phyloP scores from a whole-genome alignment of 2,797 vertebrate species.

The Hozukius guyotensis region DNA sequence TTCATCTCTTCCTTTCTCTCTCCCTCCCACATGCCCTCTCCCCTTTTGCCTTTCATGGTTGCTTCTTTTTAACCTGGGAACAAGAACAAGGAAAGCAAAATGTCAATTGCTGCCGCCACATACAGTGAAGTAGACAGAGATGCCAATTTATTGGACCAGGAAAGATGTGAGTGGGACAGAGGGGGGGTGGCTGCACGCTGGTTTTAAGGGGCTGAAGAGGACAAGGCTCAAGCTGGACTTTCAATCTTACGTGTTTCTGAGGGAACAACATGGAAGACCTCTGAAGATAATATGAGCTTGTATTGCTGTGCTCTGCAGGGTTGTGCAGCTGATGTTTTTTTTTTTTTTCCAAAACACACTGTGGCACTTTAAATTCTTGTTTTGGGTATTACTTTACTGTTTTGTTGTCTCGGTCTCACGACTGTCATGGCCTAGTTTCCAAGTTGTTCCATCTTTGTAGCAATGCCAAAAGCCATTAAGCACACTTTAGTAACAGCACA shows the following conservation, averaged over 20 bases:
- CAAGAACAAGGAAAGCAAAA: constrained; percentile 36
- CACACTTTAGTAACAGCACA: constrained; percentile 41
- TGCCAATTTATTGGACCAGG: constrained; percentile 29
- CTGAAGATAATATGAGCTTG: constrained; percentile 24
- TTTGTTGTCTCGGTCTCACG: constrained; percentile 44
- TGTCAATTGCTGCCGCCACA: constrained; percentile 16
- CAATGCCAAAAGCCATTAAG: constrained; percentile 61
- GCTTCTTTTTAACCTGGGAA: background rate
- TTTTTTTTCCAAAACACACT: constrained; percentile 1
- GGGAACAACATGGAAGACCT: constrained; percentile 32
- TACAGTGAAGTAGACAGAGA: constrained; percentile 18
- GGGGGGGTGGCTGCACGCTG: constrained; percentile 21
- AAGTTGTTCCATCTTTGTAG: constrained; percentile 52
- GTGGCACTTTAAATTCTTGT: constrained; percentile 32
- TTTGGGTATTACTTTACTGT: constrained; percentile 32
- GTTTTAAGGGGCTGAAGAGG: constrained; percentile 34
- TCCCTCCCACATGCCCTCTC: background rate
- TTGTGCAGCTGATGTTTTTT: constrained; percentile 4
- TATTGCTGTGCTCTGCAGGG: constrained; percentile 25
- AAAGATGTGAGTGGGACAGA: constrained; percentile 16
- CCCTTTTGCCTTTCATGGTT: constrained; percentile 23
- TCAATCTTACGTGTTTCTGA: constrained; percentile 30
- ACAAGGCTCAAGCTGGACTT: constrained; percentile 25
- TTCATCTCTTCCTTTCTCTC: constrained; percentile 9
- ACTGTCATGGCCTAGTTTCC: constrained; percentile 64